phyloP scores from a whole-genome alignment of 1,140 invertebrate genomes.

The Ephestia elutella region DNA sequence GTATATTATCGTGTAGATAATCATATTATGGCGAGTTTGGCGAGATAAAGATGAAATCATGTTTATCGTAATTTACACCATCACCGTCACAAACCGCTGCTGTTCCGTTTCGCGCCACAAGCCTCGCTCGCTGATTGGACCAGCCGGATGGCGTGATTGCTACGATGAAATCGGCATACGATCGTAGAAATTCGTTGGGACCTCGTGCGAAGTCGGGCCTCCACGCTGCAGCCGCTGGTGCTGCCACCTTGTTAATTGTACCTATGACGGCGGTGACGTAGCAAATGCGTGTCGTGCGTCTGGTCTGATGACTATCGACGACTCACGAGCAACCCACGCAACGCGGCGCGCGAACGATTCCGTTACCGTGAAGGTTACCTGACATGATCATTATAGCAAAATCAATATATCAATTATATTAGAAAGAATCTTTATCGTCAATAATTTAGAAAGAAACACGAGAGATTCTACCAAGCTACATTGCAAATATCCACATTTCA shows the following conservation, averaged over 20 bases:
- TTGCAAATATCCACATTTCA: too few relatives aligned
- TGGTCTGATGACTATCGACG: background rate
- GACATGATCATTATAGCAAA: background rate
- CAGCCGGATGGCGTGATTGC: conserved; percentile 41
- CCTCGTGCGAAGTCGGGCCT: background rate
- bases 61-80: background rate
- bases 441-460: too few relatives aligned
- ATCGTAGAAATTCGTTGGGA: conserved; percentile 6
- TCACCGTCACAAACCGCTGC: conserved; percentile 22
- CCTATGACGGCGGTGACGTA: conserved; percentile 22
- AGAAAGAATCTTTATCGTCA: too few relatives aligned
- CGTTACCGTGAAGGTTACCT: conserved; percentile 23
- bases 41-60: too few relatives aligned
- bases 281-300: conserved; percentile 5
- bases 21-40: too few relatives aligned
- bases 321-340: conserved; percentile 13
- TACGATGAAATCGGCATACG: conserved; percentile 11
- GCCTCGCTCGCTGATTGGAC: conserved; percentile 36
- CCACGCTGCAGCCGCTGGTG: conserved; percentile 22
- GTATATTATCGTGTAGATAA: too few relatives aligned
- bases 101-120: conserved; percentile 29
- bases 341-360: conserved; percentile 18
- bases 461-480: too few relatives aligned
- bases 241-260: conserved; percentile 33
- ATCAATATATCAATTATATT: background rate